Percentiles rank a stretch among this genome's conserved stretches.
These are phyloP conservation scores for Ormyrus thymus DNA, from an alignment of 2,888 invertebrate species.

Conservation along the genomic window DNA sequence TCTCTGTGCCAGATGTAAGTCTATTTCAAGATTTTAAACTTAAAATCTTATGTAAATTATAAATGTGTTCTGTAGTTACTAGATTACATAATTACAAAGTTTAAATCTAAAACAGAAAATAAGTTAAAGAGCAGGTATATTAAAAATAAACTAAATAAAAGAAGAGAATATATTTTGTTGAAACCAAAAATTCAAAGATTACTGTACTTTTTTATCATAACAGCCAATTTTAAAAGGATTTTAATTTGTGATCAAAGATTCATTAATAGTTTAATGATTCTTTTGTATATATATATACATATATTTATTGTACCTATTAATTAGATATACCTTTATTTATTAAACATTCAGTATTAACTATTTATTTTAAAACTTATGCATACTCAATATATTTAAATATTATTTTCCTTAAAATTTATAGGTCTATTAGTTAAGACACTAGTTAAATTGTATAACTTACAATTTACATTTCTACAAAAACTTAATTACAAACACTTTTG, in stretches of 20 bases:
- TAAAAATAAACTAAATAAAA: too few species aligned
- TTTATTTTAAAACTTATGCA: constrained; percentile 23
- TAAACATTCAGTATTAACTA: neutral
- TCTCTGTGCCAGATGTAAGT: neutral
- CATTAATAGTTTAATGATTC: too few species aligned
- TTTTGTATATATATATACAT: neutral
- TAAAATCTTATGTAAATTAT: too few species aligned
- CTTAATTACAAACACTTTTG: constrained; percentile 18
- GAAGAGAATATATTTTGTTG: too few species aligned
- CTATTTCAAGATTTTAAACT: too few species aligned
- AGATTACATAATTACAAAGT: too few species aligned
- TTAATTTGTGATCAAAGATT: constrained; percentile 4
- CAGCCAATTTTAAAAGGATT: neutral
- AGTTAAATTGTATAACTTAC: neutral
- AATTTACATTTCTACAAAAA: constrained; percentile 11
- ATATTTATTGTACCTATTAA: neutral
- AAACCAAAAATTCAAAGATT: neutral
- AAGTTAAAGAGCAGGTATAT: too few species aligned
- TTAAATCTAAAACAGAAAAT: too few species aligned
- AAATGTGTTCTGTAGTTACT: too few species aligned
- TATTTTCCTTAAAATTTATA: too few species aligned
- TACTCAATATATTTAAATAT: too few species aligned
- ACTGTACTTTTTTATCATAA: neutral
- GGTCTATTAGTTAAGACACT: constrained; percentile 13
- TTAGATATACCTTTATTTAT: constrained; percentile 14